phyloP scores from a whole-genome alignment of 2,888 invertebrate genomes.

The Lamellibrachia columna region DNA sequence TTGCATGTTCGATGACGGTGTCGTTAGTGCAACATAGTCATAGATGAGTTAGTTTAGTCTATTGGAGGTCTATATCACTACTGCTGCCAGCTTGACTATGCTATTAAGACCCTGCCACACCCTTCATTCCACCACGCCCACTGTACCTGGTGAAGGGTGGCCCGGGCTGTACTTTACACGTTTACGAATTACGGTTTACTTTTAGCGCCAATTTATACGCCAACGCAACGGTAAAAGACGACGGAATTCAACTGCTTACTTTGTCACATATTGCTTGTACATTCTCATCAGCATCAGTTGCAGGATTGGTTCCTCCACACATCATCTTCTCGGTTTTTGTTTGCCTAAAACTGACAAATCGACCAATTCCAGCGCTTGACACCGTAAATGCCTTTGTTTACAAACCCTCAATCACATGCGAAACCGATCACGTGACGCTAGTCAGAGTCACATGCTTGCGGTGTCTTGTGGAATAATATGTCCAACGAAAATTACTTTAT shows the following conservation, averaged over 20 bases:
- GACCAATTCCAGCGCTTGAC: neutral
- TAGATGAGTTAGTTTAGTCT: too few species aligned
- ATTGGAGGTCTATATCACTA: too few species aligned
- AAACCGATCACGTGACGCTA: neutral
- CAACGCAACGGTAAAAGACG: neutral
- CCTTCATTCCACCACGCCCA: too few species aligned
- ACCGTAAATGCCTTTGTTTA: neutral
- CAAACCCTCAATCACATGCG: neutral
- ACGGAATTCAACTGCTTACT: slow-evolving; percentile 33
- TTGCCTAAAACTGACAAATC: neutral
- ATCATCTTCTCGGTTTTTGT: slow-evolving; percentile 24
- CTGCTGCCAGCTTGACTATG: too few species aligned
- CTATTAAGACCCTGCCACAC: too few species aligned
- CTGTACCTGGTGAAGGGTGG: too few species aligned
- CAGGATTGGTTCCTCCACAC: slow-evolving; percentile 40
- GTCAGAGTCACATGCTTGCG: neutral
- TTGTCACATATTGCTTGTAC: slow-evolving; percentile 36
- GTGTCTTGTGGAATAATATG: neutral
- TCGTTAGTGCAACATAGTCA: too few species aligned
- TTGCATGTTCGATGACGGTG: too few species aligned
- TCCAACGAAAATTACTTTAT: neutral
- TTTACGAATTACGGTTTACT: too few species aligned
- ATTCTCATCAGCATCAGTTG: slow-evolving; percentile 38
- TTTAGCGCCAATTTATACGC: too few species aligned
- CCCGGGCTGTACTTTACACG: too few species aligned